Percentiles rank a stretch among this genome's conserved stretches.
Evolutionary conservation across 2,113 vertebrate genomes (phyloP).

Genomic region (Gnathonemus longibarbis): DNA sequence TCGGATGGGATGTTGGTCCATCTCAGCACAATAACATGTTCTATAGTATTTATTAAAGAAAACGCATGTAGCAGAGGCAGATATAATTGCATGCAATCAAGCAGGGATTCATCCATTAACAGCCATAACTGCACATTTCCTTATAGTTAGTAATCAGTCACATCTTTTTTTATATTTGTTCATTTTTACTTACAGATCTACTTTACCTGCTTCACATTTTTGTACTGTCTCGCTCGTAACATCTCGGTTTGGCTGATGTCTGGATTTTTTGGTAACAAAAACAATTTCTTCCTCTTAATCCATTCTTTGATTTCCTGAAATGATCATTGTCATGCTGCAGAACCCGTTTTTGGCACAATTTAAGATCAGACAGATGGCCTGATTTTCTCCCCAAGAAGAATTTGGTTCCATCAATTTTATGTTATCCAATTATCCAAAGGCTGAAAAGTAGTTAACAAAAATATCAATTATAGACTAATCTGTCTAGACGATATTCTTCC

Average conservation of each 20-base stretch:
- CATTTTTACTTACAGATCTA: background rate
- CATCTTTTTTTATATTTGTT: background rate
- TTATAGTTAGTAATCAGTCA: background rate
- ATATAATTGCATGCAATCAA: background rate
- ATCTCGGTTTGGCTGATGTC: background rate
- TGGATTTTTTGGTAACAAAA: background rate
- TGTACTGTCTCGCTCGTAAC: background rate
- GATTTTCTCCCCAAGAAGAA: slow-evolving; percentile 50
- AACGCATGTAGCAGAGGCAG: background rate
- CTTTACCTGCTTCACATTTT: background rate
- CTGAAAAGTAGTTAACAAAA: slow-evolving; percentile 32
- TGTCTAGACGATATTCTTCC: background rate
- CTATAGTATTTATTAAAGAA: background rate
- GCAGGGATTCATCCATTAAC: background rate
- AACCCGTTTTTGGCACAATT: background rate
- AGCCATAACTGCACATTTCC: background rate
- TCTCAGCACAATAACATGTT: background rate
- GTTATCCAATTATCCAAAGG: slow-evolving; percentile 51
- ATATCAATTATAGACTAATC: background rate
- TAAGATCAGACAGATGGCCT: slow-evolving; percentile 31
- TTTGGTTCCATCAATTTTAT: slow-evolving; percentile 36
- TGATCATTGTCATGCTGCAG: background rate
- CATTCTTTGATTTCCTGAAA: background rate
- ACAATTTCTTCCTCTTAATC: background rate
- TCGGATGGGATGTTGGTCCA: background rate